A percentile compares a stretch with the other conserved stretches of the same genome.
These are phyloP conservation scores for Maccullochella peelii DNA, from an alignment of 2,113 vertebrate genomes.

Conservation along the genomic window DNA sequence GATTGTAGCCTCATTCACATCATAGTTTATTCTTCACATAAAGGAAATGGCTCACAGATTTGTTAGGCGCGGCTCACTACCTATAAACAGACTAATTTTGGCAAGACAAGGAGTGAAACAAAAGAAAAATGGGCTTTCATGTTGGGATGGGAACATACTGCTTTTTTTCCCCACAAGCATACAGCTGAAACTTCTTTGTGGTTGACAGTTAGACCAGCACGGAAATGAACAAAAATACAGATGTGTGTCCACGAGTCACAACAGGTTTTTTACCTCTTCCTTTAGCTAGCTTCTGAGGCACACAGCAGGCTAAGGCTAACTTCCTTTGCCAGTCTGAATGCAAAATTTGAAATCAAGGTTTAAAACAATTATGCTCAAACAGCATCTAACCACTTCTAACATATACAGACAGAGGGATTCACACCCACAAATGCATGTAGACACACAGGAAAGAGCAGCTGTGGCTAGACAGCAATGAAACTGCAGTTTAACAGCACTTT, in stretches of 20 bases:
- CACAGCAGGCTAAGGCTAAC: neutral
- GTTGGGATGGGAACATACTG: neutral
- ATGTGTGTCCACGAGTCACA: neutral
- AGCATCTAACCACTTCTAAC: neutral
- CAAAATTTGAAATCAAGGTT: slow-evolving; percentile 3
- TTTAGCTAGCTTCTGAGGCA: neutral
- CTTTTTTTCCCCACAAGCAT: neutral
- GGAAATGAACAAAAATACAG: slow-evolving; percentile 21
- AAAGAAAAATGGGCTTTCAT: slow-evolving; percentile 7
- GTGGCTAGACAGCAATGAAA: slow-evolving; percentile 5
- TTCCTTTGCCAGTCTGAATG: neutral
- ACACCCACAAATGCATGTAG: neutral
- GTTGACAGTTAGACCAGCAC: slow-evolving; percentile 25
- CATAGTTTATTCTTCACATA: slow-evolving; percentile 36
- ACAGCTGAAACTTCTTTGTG: slow-evolving; percentile 23
- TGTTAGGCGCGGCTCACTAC: slow-evolving; percentile 8
- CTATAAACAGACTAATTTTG: neutral
- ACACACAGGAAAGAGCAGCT: slow-evolving; percentile 1
- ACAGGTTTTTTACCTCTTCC: slow-evolving; percentile 27
- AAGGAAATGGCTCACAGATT: slow-evolving; percentile 55
- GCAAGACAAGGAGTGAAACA: neutral
- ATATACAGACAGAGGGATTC: neutral
- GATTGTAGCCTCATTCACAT: slow-evolving; percentile 34
- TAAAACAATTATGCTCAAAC: neutral
- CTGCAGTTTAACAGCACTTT: slow-evolving; percentile 19